These are phyloP conservation scores for Amblyornis subalaris DNA, from an alignment of 2,113 vertebrate genomes.

Conservation along the genomic window DNA sequence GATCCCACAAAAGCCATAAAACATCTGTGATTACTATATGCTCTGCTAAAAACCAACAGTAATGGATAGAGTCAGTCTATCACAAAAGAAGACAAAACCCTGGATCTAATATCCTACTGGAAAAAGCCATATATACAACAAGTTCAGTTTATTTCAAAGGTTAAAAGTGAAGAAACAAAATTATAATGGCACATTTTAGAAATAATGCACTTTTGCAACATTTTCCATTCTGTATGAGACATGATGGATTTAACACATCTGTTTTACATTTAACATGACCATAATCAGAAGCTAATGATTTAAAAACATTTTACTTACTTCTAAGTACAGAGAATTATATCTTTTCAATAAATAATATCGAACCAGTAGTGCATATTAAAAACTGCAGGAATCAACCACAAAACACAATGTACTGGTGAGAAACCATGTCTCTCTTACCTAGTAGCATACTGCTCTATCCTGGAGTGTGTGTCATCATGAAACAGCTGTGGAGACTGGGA, in stretches of 20 bases:
- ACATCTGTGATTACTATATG: neutral
- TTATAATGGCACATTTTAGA: neutral
- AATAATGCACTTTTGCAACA: neutral
- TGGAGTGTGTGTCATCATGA: slow-evolving; percentile 95
- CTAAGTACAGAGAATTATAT: neutral
- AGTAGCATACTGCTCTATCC: slow-evolving; percentile 94
- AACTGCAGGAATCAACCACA: neutral
- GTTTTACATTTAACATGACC: neutral
- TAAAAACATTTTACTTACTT: neutral
- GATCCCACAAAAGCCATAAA: neutral
- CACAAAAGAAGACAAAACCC: neutral
- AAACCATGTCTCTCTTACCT: slow-evolving; percentile 74
- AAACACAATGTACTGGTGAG: neutral
- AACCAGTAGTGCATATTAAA: neutral
- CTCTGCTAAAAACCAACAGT: neutral
- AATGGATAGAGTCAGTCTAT: neutral
- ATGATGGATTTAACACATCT: neutral
- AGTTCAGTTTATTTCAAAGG: neutral
- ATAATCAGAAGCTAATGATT: neutral
- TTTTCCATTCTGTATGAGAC: neutral
- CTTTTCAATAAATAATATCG: neutral
- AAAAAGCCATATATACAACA: neutral
- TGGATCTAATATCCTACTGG: neutral
- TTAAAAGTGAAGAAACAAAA: neutral
- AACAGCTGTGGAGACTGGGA: slow-evolving; percentile 90